These are phyloP conservation scores for Scolanthus callimorphus DNA, from an alignment of 92 coral and sea anemone genomes.

Conservation along the genomic window DNA sequence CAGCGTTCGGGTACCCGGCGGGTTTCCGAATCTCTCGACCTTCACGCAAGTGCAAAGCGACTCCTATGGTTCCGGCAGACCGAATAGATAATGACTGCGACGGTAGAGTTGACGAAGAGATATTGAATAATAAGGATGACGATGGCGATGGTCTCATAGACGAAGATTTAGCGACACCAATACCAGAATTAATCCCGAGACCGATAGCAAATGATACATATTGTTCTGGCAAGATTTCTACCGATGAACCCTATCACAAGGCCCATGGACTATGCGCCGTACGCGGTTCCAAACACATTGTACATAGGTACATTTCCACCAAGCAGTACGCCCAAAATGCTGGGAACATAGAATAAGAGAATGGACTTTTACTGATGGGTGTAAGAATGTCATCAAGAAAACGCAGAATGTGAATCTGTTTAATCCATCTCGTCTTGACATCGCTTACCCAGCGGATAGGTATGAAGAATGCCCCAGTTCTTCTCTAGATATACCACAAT, in stretches of 20 bases:
- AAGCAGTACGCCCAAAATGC: constrained; percentile 23
- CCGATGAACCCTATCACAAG: not conserved
- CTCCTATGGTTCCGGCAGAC: constrained; percentile 56
- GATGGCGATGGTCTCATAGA: constrained; percentile 81
- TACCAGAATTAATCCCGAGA: constrained; percentile 25
- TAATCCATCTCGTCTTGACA: constrained; percentile 20
- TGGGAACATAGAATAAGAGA: constrained; percentile 32
- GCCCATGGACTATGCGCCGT: constrained; percentile 47
- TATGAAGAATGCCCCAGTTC: not conserved
- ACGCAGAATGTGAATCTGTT: constrained; percentile 40
- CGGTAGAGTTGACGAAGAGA: constrained; percentile 80
- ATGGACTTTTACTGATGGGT: constrained; percentile 79
- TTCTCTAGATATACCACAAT: not conserved
- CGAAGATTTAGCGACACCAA: constrained; percentile 77
- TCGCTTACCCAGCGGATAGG: constrained; percentile 36
- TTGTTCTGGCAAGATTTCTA: not conserved
- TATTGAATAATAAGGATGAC: constrained; percentile 74
- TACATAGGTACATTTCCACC: constrained; percentile 9
- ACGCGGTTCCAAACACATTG: constrained; percentile 41
- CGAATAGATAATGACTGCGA: constrained; percentile 92
- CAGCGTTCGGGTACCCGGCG: constrained; percentile 67
- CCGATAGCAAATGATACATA: constrained; percentile 1
- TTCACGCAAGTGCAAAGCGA: not conserved
- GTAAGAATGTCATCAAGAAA: constrained; percentile 50
- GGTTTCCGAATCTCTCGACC: constrained; percentile 49